These are phyloP conservation scores for Galaxias olidus DNA, from an alignment of 2,797 vertebrate genomes.

Conservation along the genomic window DNA sequence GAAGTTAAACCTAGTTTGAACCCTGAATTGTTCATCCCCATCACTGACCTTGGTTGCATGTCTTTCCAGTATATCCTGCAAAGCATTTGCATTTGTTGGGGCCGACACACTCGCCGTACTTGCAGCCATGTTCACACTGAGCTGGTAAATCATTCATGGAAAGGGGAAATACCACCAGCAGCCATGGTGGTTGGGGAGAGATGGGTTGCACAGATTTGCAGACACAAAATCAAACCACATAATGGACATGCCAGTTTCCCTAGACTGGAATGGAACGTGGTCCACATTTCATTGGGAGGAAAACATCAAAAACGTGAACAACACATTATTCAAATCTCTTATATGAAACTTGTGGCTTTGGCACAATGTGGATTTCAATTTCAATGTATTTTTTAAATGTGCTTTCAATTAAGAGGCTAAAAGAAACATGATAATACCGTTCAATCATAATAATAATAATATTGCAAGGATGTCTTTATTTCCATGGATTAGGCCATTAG, in stretches of 20 bases:
- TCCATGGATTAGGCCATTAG: neutral
- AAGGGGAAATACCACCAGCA: slow-evolving; percentile 47
- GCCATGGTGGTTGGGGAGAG: slow-evolving; percentile 46
- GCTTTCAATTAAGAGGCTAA: too few species aligned
- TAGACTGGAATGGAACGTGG: slow-evolving; percentile 36
- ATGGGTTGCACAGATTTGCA: slow-evolving; percentile 25
- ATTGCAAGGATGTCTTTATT: too few species aligned
- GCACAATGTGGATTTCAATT: slow-evolving; percentile 13
- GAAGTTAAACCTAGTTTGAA: too few species aligned
- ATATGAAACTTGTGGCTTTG: too few species aligned
- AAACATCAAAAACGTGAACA: slow-evolving; percentile 36
- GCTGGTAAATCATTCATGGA: slow-evolving; percentile 77
- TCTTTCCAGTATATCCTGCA: slow-evolving; percentile 90
- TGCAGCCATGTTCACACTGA: slow-evolving; percentile 89
- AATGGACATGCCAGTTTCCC: slow-evolving; percentile 38
- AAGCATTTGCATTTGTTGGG: slow-evolving; percentile 95
- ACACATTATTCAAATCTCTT: slow-evolving; percentile 15
- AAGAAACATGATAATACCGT: too few species aligned
- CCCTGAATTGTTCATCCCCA: too few species aligned
- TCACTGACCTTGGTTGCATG: slow-evolving; percentile 92
- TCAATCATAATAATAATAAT: neutral
- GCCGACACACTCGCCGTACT: slow-evolving; percentile 90
- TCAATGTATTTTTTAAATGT: too few species aligned
- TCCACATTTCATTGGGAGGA: slow-evolving; percentile 36
- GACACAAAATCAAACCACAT: slow-evolving; percentile 49